A percentile compares a stretch with the other conserved stretches of the same genome.
Evolutionary conservation across 2,888 invertebrate genomes (phyloP).

Genomic region (Pandemis heparana): DNA sequence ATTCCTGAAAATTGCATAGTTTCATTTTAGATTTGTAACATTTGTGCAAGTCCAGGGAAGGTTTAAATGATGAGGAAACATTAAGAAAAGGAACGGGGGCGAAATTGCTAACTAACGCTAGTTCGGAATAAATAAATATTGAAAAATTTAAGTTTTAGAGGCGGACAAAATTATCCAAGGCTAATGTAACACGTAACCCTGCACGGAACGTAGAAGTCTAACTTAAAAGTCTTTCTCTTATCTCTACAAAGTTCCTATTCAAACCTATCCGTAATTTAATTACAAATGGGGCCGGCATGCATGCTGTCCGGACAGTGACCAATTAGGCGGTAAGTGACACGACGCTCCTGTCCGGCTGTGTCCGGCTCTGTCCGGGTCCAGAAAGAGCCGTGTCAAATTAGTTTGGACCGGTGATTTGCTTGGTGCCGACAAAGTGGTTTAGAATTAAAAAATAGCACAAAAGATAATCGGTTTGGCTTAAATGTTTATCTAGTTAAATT

Average conservation of each 20-base stretch:
- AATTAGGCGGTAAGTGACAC: conserved; percentile 11
- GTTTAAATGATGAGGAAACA: too few relatives aligned
- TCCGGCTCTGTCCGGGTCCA: conserved; percentile 45
- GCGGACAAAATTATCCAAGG: too few relatives aligned
- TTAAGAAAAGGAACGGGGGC: too few relatives aligned
- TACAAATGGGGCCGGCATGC: neutral
- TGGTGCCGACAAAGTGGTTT: conserved; percentile 4
- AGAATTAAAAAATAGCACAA: neutral
- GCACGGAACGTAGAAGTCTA: neutral
- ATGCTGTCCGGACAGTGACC: neutral
- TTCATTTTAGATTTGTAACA: too few relatives aligned
- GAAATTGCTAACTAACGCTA: too few relatives aligned
- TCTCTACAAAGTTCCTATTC: neutral
- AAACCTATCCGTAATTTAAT: conserved; percentile 9
- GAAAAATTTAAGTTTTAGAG: too few relatives aligned
- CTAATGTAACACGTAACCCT: too few relatives aligned
- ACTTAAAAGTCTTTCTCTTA: neutral
- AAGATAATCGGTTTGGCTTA: too few relatives aligned
- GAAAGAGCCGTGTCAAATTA: conserved; percentile 59
- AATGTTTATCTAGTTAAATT: too few relatives aligned
- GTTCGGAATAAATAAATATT: too few relatives aligned
- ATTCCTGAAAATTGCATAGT: too few relatives aligned
- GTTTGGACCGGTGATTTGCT: conserved; percentile 19
- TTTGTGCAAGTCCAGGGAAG: too few relatives aligned
- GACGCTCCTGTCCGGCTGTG: neutral